Evolutionary conservation across 2,797 vertebrate species (phyloP), one percentile per base, ranked within the genome.

Genomic region (Gymnoscopelus braueri): DNA sequence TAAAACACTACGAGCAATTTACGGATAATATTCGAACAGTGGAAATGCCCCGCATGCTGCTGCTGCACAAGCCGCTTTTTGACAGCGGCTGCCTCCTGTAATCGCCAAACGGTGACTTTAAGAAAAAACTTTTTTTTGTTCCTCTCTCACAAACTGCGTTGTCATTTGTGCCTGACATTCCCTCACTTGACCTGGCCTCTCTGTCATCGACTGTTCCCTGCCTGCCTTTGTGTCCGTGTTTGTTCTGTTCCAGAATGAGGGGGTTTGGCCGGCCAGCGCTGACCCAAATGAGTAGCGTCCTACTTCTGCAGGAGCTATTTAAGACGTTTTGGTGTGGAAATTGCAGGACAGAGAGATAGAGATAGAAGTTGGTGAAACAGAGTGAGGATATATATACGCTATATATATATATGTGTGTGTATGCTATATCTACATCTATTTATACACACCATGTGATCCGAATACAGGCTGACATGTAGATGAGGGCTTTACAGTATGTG

Each of bases 191-290:
- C 87, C 86, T 80, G 84, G 82, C 84, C 39, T 39, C 76, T 74
- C 67, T 35, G 32, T 90, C 76, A 85, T 87, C 69, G 58, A 83
- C 72, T 67, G 70, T 89, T 75, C 74, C 80, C 73, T 63, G 32
- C 32, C 75, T 70, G 80, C 72, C 87, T 91, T 88, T 87, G 84
- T 90, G 88, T 84, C 71, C 70, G 80, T 89, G 88, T 91, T 89
- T 91, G 87, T 83, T 88, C 87, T 87, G 82, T 84, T 80, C 94
- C 79, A 91, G 93, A 93, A 94, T 94, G 93, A 94, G 91, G 86
- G 90, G 93, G 91, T 94, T 94, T 88, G 90, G 93, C 91, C 85
- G 90, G 94, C 94, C 93, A 94, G 90, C 85, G 92, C 87, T 94
- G 93, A 93, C 94, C 93, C 92, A 94, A 94, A 94, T 92, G 83